Conservation (phyloP, 2,888 invertebrate species). For the Augochlorella aurata region DNA sequence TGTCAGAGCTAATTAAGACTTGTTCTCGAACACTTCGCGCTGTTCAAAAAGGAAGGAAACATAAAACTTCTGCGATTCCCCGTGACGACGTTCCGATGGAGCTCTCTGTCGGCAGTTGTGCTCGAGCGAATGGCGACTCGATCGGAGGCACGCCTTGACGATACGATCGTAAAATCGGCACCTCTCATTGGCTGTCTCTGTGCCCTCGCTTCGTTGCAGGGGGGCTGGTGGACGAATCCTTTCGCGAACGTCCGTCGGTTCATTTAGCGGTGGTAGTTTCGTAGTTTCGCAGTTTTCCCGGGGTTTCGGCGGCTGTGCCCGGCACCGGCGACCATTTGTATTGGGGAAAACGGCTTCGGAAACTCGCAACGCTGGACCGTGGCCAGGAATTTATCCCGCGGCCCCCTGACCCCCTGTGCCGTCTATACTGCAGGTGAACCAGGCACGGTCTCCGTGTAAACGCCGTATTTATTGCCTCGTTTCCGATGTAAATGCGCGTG, state of each 20-base stretch:
- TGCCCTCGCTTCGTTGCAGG: background rate
- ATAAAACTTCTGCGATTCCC: too few relatives aligned
- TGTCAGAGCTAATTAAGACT: too few relatives aligned
- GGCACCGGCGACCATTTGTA: constrained; percentile 72
- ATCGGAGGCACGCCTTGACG: background rate
- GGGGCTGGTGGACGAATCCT: constrained; percentile 11
- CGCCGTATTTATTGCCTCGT: constrained; percentile 75
- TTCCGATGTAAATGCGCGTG: constrained; percentile 76
- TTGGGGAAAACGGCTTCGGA: constrained; percentile 69
- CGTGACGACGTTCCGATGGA: background rate
- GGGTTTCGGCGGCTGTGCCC: constrained; percentile 53
- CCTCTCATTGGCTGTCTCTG: background rate
- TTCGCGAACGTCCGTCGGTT: constrained; percentile 43
- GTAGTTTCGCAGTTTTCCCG: constrained; percentile 71
- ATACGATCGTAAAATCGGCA: background rate
- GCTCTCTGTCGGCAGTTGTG: background rate
- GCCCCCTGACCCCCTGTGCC: constrained; percentile 23
- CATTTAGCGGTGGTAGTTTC: constrained; percentile 59
- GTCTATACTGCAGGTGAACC: constrained; percentile 65
- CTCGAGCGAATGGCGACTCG: background rate
- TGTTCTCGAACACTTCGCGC: too few relatives aligned
- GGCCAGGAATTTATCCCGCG: constrained; percentile 76
- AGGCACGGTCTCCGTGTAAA: constrained; percentile 67
- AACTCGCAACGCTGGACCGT: constrained; percentile 73
- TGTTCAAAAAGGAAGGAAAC: too few relatives aligned